Evolutionary conservation across 2,113 vertebrate species (phyloP), one percentile per base, ranked within the genome.

Genomic region (Pseudorasbora parva): DNA sequence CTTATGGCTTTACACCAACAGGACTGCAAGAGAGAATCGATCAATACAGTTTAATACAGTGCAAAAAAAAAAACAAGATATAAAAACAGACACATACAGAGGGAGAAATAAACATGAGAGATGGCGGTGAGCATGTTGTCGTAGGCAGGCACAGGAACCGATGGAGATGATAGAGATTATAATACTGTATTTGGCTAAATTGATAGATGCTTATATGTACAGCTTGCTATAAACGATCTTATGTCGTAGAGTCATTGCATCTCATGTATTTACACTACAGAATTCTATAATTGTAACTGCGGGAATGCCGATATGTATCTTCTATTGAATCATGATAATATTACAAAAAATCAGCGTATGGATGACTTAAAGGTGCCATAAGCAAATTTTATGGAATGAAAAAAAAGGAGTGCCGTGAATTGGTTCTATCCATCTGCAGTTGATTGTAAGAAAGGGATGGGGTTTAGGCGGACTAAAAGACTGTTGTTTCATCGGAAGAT

Each of bases 171-270:
- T 90, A 88, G 88, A 90, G 88, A 92, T 88, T 93, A 92, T 93
- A 94, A 94, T 93, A 94, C 93, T 94, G 94, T 92, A 93, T 88
- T 92, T 93, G 92, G 92, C 91, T 93, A 93, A 91, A 94, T 93
- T 93, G 91, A 90, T 92, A 91, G 83, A 92, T 90, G 91, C 89
- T 89, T 88, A 89, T 94, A 91, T 94, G 93, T 93, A 94, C 90
- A 92, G 91, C 89, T 89, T 91, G 91, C 91, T 93, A 90, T 92
- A 91, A 86, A 88, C 89, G 87, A 89, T 92, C 90, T 93, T 90
- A 94, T 89, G 88, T 91, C 89, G 90, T 90, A 89, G 90, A 92
- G 89, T 86, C 86, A 82, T 86, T 91, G 92, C 93, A 93, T 92
- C 88, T 90, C 91, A 89, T 89, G 87, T 93, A 92, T 89, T 90